A percentile compares a stretch with the other conserved stretches of the same genome.
phyloP scores from a whole-genome alignment of 64 coral and sea anemone genomes.

The Actinia tenebrosa region DNA sequence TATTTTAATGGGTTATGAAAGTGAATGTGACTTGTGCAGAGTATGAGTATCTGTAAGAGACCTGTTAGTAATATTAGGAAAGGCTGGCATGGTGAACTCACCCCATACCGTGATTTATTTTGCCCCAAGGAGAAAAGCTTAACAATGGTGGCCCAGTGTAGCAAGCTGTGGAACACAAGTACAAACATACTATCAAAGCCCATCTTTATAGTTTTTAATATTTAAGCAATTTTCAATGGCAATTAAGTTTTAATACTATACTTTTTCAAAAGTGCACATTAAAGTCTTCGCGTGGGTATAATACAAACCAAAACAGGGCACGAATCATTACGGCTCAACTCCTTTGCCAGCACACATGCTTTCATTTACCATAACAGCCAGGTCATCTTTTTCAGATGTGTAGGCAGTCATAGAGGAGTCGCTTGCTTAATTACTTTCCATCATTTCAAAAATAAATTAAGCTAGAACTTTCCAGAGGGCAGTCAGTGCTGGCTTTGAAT shows the following conservation, averaged over 20 bases:
- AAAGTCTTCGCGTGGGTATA: no score
- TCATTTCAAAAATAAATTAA: background rate
- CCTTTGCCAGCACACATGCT: background rate
- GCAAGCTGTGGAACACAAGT: no score
- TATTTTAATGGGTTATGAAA: background rate
- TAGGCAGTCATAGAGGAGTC: background rate
- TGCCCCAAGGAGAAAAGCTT: background rate
- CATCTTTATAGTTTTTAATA: no score
- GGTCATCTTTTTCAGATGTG: slow-evolving; percentile 5
- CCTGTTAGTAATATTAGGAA: background rate
- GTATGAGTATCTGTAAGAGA: background rate
- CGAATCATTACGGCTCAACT: background rate
- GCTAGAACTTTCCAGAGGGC: background rate
- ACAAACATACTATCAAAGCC: no score
- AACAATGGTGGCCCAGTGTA: background rate
- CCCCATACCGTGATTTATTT: background rate
- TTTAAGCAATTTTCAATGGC: no score
- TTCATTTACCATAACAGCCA: background rate
- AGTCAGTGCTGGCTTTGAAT: no score
- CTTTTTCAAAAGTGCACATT: background rate
- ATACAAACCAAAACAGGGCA: background rate
- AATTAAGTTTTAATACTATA: background rate
- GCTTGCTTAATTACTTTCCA: background rate
- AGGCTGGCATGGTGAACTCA: background rate
- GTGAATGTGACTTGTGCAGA: background rate